Evolutionary conservation across 2,797 vertebrate species (phyloP).

Genomic region (Pampus argenteus): DNA sequence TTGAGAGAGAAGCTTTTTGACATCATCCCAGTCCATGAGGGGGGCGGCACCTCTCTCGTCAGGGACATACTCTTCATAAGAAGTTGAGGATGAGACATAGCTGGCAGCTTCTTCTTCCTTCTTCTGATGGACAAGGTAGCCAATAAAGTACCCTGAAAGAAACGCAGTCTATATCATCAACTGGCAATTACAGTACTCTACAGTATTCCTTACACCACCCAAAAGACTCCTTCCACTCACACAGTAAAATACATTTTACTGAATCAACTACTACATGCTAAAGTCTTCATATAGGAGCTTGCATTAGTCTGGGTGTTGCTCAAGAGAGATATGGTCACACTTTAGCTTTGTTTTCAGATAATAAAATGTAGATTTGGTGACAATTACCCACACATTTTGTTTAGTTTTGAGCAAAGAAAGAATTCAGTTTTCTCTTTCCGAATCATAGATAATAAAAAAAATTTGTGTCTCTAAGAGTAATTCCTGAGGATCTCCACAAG

Average conservation of each 20-base stretch:
- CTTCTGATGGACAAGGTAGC: constrained; percentile 87
- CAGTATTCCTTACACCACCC: background rate
- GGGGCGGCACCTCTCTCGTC: constrained; percentile 48
- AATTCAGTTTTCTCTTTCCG: background rate
- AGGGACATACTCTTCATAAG: rapidly evolving
- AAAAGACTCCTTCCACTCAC: background rate
- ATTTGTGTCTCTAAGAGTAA: background rate
- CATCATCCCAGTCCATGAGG: constrained; percentile 85
- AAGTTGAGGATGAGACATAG: too few relatives aligned
- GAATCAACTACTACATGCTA: background rate
- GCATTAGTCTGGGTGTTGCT: background rate
- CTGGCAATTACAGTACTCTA: background rate
- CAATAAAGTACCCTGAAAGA: constrained; percentile 89
- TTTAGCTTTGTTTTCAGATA: background rate
- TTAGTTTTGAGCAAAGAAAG: background rate
- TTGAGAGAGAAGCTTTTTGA: constrained; percentile 75
- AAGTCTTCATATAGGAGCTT: background rate
- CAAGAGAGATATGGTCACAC: background rate
- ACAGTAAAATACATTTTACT: background rate
- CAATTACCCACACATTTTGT: background rate
- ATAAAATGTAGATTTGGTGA: background rate
- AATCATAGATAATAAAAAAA: background rate
- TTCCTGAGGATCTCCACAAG: background rate
- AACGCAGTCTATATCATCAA: too few relatives aligned
- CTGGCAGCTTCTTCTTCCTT: constrained; percentile 53